Evolutionary conservation across 2,797 vertebrate species (phyloP).

Genomic region (Pristis pectinata): DNA sequence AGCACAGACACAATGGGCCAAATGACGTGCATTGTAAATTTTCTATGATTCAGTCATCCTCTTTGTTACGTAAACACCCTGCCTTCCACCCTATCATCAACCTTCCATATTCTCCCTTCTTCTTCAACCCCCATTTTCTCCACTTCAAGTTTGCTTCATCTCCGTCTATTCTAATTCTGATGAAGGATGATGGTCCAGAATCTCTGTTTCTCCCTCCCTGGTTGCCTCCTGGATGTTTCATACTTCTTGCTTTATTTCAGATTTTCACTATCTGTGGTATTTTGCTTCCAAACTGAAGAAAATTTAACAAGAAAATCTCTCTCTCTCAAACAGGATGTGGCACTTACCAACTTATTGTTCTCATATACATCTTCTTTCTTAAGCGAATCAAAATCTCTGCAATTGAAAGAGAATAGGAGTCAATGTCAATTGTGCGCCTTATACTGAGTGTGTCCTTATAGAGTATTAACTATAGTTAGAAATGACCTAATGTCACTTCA

Average conservation of each 20-base stretch:
- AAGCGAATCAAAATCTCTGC: conserved; percentile 80
- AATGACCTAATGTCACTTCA: neutral
- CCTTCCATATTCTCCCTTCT: too few species aligned
- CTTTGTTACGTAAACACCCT: too few species aligned
- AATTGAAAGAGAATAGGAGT: conserved; percentile 48
- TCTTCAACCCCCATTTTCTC: too few species aligned
- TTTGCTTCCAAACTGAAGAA: neutral
- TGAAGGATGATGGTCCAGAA: neutral
- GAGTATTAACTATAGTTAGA: neutral
- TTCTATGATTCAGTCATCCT: too few species aligned
- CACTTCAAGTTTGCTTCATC: too few species aligned
- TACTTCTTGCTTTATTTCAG: neutral
- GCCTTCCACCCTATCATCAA: too few species aligned
- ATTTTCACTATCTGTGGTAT: too few species aligned
- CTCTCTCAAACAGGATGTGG: neutral
- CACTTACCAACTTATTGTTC: conserved; percentile 90
- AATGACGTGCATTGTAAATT: too few species aligned
- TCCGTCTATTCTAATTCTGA: too few species aligned
- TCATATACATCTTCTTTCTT: conserved; percentile 84
- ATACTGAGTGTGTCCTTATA: neutral
- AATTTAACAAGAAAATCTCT: neutral
- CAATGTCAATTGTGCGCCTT: conserved; percentile 37
- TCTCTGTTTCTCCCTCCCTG: neutral
- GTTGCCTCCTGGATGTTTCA: neutral
- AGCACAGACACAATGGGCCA: too few species aligned